phyloP scores from a whole-genome alignment of 1,140 invertebrate genomes.

The Dinoponera quadriceps region DNA sequence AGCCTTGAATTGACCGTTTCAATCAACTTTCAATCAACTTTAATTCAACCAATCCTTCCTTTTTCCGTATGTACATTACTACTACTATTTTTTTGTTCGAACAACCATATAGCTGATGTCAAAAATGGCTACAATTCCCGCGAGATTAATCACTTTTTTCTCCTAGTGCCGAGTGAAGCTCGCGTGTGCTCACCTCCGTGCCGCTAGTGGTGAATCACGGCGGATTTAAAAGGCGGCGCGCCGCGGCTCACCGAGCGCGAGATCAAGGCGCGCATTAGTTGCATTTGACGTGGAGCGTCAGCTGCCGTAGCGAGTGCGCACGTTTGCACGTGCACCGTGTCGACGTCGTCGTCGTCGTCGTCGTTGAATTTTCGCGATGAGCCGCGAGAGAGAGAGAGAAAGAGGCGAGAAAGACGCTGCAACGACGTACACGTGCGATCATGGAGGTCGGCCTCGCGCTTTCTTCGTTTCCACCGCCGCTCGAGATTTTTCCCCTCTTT shows the following conservation, averaged over 20 bases:
- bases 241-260: slow-evolving; percentile 50
- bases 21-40: too few relatives aligned
- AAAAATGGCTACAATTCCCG: too few relatives aligned
- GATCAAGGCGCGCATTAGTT: slow-evolving; percentile 83
- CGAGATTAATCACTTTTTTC: too few relatives aligned
- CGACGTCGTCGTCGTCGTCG: slow-evolving; percentile 50
- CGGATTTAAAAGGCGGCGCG: slow-evolving; percentile 68
- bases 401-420: slow-evolving; percentile 19
- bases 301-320: slow-evolving; percentile 76
- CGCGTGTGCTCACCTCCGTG: too few relatives aligned
- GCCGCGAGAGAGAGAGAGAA: slow-evolving; percentile 55
- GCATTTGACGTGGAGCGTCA: slow-evolving; percentile 83
- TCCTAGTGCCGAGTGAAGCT: too few relatives aligned
- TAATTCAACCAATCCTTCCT: too few relatives aligned
- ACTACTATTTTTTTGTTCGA: too few relatives aligned
- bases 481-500: slow-evolving; percentile 23
- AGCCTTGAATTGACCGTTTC: too few relatives aligned
- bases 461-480: background rate
- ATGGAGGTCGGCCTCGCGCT: slow-evolving; percentile 25
- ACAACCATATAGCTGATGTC: too few relatives aligned
- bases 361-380: slow-evolving; percentile 48
- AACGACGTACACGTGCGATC: slow-evolving; percentile 26
- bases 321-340: slow-evolving; percentile 34
- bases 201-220: slow-evolving; percentile 72
- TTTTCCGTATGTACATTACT: too few relatives aligned